phyloP scores from a whole-genome alignment of 2,113 vertebrate genomes.

The Carassius carassius region DNA sequence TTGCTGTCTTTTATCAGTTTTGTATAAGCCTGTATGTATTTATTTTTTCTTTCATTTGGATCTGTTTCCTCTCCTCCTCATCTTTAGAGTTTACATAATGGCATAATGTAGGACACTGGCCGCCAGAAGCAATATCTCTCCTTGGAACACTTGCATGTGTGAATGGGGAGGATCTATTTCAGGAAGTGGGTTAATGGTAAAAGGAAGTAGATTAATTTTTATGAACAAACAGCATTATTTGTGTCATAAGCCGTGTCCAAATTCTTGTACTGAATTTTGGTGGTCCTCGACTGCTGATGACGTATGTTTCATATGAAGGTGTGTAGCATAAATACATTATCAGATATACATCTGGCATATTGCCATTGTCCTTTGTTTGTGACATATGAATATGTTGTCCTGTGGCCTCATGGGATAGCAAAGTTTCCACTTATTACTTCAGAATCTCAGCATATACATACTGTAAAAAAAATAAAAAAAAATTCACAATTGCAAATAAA shows the following conservation, averaged over 20 bases:
- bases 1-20: constrained; percentile 21
- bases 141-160: constrained; percentile 47
- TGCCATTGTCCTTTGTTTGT: neutral
- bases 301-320: neutral
- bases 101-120: constrained; percentile 51
- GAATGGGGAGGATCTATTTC: constrained; percentile 52
- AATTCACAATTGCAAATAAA: too few species aligned
- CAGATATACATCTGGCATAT: neutral
- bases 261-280: neutral
- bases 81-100: constrained; percentile 49
- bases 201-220: constrained; percentile 34
- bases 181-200: constrained; percentile 52
- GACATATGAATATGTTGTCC: neutral
- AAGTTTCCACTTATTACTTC: neutral
- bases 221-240: constrained; percentile 39
- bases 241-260: constrained; percentile 2
- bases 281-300: neutral
- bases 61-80: neutral
- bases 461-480: too few species aligned
- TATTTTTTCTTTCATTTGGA: neutral
- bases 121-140: constrained; percentile 52
- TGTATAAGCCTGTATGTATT: neutral
- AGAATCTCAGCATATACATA: neutral
- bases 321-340: neutral
- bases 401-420: too few species aligned